Evolutionary conservation across 2,113 vertebrate species (phyloP).

Genomic region (Mohoua ochrocephala): DNA sequence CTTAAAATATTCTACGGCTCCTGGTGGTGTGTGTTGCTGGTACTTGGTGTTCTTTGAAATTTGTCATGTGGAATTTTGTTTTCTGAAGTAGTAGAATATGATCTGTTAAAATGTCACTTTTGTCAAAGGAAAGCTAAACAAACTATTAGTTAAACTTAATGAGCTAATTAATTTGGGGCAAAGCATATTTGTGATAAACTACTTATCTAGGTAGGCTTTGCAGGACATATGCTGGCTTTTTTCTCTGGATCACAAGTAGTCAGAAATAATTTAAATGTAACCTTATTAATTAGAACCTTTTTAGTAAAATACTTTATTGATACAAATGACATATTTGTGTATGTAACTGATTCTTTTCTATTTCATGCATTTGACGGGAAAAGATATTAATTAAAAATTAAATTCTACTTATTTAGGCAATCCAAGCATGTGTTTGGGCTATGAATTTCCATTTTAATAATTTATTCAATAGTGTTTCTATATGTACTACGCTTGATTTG

Average conservation of each 20-base stretch:
- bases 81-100: slow-evolving; percentile 1
- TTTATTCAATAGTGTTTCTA: background rate
- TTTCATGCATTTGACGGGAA: background rate
- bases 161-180: slow-evolving; percentile 52
- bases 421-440: background rate
- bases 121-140: slow-evolving; percentile 16
- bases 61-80: background rate
- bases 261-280: background rate
- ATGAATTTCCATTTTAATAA: background rate
- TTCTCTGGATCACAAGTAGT: background rate
- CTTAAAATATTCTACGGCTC: background rate
- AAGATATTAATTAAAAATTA: background rate
- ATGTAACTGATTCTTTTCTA: background rate
- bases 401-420: background rate
- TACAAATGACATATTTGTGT: background rate
- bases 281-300: background rate
- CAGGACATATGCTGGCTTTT: background rate
- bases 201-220: background rate
- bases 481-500: background rate
- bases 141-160: slow-evolving; percentile 27
- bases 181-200: slow-evolving; percentile 12
- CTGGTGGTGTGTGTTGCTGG: background rate
- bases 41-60: background rate
- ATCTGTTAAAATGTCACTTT: slow-evolving; percentile 38
- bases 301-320: background rate